Evolutionary conservation across 2,113 vertebrate species (phyloP).

Genomic region (Phaetusa simplex): DNA sequence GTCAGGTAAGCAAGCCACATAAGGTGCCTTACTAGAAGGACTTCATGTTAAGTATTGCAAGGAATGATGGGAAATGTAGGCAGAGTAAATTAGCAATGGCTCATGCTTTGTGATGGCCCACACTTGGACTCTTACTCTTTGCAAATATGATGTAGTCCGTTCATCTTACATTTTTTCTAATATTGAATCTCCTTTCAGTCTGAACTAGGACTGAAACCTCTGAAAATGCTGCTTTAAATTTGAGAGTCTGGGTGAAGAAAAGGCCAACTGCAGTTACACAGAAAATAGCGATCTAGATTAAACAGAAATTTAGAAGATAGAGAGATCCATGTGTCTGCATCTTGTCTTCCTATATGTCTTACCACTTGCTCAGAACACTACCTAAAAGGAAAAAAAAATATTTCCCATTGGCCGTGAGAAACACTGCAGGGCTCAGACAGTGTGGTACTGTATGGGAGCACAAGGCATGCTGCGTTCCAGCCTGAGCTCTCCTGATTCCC

Average conservation of each 20-base stretch:
- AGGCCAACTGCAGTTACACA: neutral
- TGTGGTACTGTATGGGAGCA: conserved; percentile 27
- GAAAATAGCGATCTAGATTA: neutral
- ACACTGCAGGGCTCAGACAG: conserved; percentile 30
- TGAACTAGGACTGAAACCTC: neutral
- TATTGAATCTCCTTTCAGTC: neutral
- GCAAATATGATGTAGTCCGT: neutral
- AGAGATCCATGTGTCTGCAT: neutral
- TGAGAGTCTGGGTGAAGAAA: neutral
- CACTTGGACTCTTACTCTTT: neutral
- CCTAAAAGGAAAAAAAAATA: neutral
- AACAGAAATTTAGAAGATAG: neutral
- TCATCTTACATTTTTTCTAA: neutral
- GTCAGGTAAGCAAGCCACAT: neutral
- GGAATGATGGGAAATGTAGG: neutral
- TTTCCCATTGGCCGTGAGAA: neutral
- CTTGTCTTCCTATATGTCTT: neutral
- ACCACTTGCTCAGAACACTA: neutral
- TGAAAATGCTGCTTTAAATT: neutral
- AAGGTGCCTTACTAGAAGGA: neutral
- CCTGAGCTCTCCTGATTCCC: conserved; percentile 23
- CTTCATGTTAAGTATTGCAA: neutral
- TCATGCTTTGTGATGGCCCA: neutral
- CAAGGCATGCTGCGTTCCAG: conserved; percentile 8
- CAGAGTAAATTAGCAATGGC: neutral